Conservation (phyloP, 2,888 invertebrate species). For the Andrena chrysosceles region DNA sequence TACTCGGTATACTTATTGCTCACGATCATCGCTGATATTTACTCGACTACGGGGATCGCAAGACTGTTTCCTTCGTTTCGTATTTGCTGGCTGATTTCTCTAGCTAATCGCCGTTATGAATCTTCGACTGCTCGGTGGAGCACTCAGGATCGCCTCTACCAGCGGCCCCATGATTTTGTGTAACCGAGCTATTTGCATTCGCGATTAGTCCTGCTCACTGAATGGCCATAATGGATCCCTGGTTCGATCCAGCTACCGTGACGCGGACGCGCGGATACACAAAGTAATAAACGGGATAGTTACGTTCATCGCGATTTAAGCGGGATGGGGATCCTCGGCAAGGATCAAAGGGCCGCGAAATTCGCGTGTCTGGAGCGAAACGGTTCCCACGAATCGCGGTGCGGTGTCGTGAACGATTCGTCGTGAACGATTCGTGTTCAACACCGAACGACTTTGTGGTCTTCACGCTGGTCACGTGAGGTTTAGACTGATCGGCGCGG, state of each 20-base stretch:
- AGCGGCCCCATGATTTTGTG: neutral
- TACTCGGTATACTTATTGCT: no score
- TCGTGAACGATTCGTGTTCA: neutral
- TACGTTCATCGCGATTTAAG: neutral
- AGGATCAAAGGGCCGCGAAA: constrained; percentile 28
- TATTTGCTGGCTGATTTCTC: neutral
- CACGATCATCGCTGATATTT: constrained; percentile 7
- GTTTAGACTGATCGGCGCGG: no score
- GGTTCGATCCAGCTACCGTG: neutral
- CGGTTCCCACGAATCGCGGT: neutral
- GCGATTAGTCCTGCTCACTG: constrained; percentile 17
- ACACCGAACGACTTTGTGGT: constrained; percentile 3
- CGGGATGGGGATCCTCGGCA: neutral
- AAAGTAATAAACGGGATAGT: constrained; percentile 33
- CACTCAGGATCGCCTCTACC: constrained; percentile 3
- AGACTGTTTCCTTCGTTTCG: neutral
- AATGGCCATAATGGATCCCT: constrained; percentile 8
- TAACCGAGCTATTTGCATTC: constrained; percentile 48
- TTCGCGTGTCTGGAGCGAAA: constrained; percentile 16
- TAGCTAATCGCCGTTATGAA: neutral
- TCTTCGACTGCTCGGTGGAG: constrained; percentile 14
- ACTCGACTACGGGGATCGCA: neutral
- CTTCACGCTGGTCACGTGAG: neutral
- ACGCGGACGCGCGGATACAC: constrained; percentile 9
- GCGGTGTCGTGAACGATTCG: neutral